A percentile compares a stretch with the other conserved stretches of the same genome.
phyloP scores from a whole-genome alignment of 2,888 invertebrate genomes.

The Amaurobius ferox region DNA sequence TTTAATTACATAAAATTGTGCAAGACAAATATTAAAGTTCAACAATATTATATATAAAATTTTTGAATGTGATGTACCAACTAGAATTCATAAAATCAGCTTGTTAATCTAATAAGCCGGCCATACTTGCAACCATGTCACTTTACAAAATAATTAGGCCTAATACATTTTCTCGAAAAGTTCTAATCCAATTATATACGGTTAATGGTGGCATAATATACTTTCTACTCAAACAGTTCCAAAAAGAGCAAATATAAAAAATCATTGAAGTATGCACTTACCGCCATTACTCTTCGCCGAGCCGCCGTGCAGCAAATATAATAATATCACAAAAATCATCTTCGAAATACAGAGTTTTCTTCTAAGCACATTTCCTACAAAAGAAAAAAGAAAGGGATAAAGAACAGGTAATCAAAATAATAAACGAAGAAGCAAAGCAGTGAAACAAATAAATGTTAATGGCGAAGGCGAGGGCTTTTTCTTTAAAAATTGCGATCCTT shows the following conservation, averaged over 20 bases:
- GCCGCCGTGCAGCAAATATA: constrained; percentile 43
- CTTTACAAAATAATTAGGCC: too few relatives aligned
- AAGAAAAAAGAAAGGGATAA: constrained; percentile 28
- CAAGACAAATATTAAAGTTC: too few relatives aligned
- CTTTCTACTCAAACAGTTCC: too few relatives aligned
- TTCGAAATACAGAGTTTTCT: constrained; percentile 10
- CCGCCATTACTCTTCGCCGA: constrained; percentile 54
- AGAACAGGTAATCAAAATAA: constrained; percentile 62
- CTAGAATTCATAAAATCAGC: too few relatives aligned
- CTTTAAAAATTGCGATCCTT: background rate
- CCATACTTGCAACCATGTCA: too few relatives aligned
- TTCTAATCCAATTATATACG: background rate
- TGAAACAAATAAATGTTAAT: constrained; percentile 54
- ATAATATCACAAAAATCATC: constrained; percentile 68
- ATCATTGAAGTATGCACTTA: constrained; percentile 43
- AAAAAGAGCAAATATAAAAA: background rate
- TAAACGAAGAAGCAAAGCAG: constrained; percentile 20
- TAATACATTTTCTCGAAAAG: too few relatives aligned
- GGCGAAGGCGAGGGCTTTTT: constrained; percentile 7
- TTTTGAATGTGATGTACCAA: too few relatives aligned
- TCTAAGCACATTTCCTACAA: constrained; percentile 33
- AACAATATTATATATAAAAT: too few relatives aligned
- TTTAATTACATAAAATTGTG: too few relatives aligned
- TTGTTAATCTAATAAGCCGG: too few relatives aligned
- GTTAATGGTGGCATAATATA: background rate